phyloP scores from a whole-genome alignment of 2,797 vertebrate species.

The Nothura maculosa region DNA sequence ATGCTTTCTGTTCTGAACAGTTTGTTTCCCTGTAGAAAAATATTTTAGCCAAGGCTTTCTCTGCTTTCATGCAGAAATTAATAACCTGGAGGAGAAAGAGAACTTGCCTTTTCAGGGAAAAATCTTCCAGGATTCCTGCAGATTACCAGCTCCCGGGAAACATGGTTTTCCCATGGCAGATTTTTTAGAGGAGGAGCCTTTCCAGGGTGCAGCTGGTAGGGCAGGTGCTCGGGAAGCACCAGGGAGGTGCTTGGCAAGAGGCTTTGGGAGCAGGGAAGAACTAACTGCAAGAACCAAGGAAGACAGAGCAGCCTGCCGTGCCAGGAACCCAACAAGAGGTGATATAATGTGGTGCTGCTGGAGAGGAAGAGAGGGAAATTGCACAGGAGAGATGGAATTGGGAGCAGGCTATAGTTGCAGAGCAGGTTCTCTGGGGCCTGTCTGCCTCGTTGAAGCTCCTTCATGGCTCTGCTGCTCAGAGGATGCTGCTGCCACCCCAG shows the following conservation, averaged over 20 bases:
- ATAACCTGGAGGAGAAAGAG: conserved; percentile 51
- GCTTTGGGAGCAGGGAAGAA: not conserved
- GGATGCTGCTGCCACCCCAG: rapidly evolving
- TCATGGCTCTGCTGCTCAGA: not conserved
- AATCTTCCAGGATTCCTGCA: conserved; percentile 5
- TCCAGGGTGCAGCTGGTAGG: not conserved
- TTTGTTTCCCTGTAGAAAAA: conserved; percentile 51
- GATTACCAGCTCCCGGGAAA: conserved; percentile 59
- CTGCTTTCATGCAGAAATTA: conserved; percentile 46
- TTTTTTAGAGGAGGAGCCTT: conserved; percentile 15
- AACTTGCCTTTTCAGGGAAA: conserved; percentile 23
- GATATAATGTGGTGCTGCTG: not conserved
- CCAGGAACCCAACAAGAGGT: not conserved
- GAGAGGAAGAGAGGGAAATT: not conserved
- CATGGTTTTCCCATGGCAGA: conserved; percentile 55
- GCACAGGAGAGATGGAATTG: not conserved
- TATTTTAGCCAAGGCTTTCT: conserved; percentile 57
- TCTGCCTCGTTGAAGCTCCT: not conserved
- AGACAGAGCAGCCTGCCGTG: not conserved
- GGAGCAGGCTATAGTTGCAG: not conserved
- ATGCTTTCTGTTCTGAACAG: conserved; percentile 62
- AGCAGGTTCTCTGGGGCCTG: not conserved
- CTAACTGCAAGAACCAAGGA: not conserved
- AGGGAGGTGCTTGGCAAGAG: not conserved
- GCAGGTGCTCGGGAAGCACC: not conserved